A percentile compares a stretch with the other conserved stretches of the same genome.
Conservation (phyloP, 2,888 invertebrate species). For the Patella ulyssiponensis region DNA sequence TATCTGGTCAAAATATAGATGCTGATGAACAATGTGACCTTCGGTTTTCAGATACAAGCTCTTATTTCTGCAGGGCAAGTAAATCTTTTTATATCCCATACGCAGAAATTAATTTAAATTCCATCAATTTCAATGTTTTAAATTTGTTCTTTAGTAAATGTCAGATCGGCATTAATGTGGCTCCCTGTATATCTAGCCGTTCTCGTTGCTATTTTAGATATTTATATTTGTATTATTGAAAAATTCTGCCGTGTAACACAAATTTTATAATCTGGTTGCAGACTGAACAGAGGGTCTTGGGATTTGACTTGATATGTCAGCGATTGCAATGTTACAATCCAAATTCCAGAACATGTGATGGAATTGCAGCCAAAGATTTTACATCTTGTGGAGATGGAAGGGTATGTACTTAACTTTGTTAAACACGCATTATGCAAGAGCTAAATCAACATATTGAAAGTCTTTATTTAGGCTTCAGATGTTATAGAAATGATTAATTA, state of each 20-base stretch:
- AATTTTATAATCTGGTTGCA: neutral
- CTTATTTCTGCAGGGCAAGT: slow-evolving; percentile 4
- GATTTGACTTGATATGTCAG: neutral
- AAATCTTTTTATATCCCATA: neutral
- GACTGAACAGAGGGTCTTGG: neutral
- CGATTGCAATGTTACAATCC: slow-evolving; percentile 1
- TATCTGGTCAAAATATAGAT: neutral
- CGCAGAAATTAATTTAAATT: no score
- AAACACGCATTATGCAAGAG: no score
- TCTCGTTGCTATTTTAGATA: no score
- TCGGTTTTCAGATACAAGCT: neutral
- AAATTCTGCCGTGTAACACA: no score
- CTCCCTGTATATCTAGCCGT: no score
- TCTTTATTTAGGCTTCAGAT: no score
- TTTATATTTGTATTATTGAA: no score
- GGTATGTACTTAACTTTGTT: neutral
- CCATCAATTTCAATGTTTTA: no score
- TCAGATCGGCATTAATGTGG: no score
- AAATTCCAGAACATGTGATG: neutral
- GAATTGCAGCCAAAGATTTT: neutral
- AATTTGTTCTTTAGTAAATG: no score
- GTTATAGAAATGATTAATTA: no score
- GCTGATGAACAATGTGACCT: neutral
- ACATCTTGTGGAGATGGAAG: neutral
- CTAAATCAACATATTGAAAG: no score